phyloP scores from a whole-genome alignment of 2,113 vertebrate species.

The Saguinus imperator region DNA sequence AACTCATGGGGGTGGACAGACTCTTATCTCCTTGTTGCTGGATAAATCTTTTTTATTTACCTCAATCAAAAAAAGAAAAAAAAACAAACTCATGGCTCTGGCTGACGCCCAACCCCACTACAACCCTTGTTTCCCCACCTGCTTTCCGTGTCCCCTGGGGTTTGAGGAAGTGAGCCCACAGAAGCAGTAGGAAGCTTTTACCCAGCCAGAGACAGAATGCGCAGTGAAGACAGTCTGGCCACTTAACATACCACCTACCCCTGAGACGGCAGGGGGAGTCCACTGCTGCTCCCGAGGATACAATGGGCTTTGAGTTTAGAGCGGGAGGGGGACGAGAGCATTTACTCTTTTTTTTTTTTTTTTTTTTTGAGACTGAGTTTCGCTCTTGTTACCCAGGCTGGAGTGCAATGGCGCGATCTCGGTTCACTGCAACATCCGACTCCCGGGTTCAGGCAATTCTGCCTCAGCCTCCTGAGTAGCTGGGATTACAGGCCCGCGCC shows the following conservation, averaged over 20 bases:
- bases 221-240: neutral
- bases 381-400: too few species aligned
- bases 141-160: neutral
- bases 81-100: neutral
- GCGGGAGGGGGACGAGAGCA: too few species aligned
- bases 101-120: neutral
- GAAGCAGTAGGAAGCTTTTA: neutral
- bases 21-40: conserved; percentile 45
- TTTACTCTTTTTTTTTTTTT: neutral
- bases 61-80: conserved; percentile 68
- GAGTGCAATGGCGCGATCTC: too few species aligned
- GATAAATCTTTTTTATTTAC: conserved; percentile 78
- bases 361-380: too few species aligned
- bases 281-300: neutral
- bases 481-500: too few species aligned
- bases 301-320: fast-evolving
- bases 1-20: neutral
- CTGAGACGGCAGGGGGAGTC: fast-evolving
- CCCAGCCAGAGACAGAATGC: neutral
- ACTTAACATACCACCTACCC: fast-evolving
- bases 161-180: neutral
- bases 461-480: too few species aligned
- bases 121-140: neutral
- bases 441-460: too few species aligned
- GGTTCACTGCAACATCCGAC: too few species aligned